Evolutionary conservation across 1,140 invertebrate species (phyloP).

Genomic region (Myzus persicae): DNA sequence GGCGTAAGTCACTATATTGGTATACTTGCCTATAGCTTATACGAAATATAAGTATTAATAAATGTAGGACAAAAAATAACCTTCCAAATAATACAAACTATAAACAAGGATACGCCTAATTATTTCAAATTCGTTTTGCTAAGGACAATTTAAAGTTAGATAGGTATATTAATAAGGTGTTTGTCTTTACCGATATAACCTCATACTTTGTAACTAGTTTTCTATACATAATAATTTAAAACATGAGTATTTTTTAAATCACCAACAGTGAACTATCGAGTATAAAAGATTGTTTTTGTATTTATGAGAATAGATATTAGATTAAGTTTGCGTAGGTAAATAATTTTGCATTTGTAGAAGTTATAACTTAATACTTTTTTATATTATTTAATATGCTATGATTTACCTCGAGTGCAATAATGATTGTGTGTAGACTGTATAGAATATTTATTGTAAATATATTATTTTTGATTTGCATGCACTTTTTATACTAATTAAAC

Average conservation of each 20-base stretch:
- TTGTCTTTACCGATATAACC: neutral
- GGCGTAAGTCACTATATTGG: neutral
- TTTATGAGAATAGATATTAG: neutral
- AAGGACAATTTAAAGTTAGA: neutral
- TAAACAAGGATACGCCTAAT: neutral
- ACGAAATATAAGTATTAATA: neutral
- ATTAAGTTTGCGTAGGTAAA: neutral
- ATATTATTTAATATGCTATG: neutral
- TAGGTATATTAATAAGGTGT: neutral
- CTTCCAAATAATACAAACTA: neutral
- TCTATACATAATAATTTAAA: neutral
- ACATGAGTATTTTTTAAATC: neutral
- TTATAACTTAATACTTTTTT: slow-evolving; percentile 6
- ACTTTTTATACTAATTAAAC: slow-evolving; percentile 55
- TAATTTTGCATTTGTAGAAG: slow-evolving; percentile 30
- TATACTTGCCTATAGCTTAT: neutral
- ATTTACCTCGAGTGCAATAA: slow-evolving; percentile 43
- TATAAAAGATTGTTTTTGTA: neutral
- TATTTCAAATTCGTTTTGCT: slow-evolving; percentile 6
- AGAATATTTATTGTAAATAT: slow-evolving; percentile 49
- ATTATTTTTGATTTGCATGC: slow-evolving; percentile 53
- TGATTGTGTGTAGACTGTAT: slow-evolving; percentile 25
- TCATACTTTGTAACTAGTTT: neutral
- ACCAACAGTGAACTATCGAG: neutral
- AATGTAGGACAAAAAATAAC: neutral